phyloP scores from a whole-genome alignment of 2,888 invertebrate species.

The Cosmorhoe ocellata region DNA sequence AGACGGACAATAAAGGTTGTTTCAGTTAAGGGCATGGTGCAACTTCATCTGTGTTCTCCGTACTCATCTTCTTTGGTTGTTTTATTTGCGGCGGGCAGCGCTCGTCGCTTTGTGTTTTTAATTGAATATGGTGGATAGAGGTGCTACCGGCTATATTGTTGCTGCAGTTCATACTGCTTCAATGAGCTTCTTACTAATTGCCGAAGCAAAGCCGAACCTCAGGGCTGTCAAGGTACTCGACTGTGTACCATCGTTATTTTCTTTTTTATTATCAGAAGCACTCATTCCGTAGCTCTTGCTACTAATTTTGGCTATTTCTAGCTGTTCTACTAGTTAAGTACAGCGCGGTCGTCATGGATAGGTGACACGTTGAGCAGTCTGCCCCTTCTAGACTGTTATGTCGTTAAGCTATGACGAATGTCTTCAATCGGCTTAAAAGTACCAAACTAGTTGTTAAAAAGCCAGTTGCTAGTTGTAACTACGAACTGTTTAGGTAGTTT shows the following conservation, averaged over 20 bases:
- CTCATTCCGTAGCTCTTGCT: too few species aligned
- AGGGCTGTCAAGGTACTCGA: constrained; percentile 49
- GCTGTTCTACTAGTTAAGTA: too few species aligned
- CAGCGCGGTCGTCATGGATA: too few species aligned
- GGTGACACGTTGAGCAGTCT: too few species aligned
- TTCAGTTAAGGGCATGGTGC: constrained; percentile 24
- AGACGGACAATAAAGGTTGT: constrained; percentile 43
- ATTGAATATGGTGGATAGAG: constrained; percentile 61
- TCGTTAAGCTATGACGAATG: too few species aligned
- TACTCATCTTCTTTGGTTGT: constrained; percentile 37
- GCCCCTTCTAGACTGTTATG: too few species aligned
- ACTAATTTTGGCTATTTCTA: too few species aligned
- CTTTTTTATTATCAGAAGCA: background rate
- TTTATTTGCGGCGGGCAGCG: constrained; percentile 41
- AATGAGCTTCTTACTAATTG: constrained; percentile 75
- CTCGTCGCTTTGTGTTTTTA: constrained; percentile 59
- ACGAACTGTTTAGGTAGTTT: background rate
- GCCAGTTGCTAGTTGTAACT: too few species aligned
- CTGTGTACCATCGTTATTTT: constrained; percentile 2
- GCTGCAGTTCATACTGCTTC: constrained; percentile 61
- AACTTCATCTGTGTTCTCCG: constrained; percentile 24
- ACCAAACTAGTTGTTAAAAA: too few species aligned
- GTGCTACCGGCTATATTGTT: constrained; percentile 69
- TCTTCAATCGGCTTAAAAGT: too few species aligned
- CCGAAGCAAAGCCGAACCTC: constrained; percentile 41